Evolutionary conservation across 1,140 invertebrate genomes (phyloP).

Genomic region (Tetramorium alpestre): DNA sequence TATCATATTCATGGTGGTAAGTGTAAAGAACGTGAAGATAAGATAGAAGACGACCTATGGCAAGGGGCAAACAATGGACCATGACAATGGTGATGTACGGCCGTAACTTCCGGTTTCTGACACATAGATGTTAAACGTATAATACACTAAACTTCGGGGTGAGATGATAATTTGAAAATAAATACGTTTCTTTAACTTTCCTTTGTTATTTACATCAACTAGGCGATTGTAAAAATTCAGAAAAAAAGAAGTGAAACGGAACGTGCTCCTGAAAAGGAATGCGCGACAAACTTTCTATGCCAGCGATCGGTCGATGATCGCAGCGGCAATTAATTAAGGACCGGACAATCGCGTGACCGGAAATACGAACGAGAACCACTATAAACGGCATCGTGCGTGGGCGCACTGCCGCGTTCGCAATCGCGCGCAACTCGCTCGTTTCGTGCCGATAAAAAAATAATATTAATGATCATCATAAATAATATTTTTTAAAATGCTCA

Average conservation of each 20-base stretch:
- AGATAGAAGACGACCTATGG: constrained; percentile 69
- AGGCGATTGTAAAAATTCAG: neutral
- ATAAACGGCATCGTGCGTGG: constrained; percentile 43
- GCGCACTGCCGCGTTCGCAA: constrained; percentile 55
- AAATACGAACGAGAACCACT: constrained; percentile 62
- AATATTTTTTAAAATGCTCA: neutral
- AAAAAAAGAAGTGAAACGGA: neutral
- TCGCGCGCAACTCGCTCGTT: constrained; percentile 40
- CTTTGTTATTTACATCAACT: neutral
- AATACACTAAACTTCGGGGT: neutral
- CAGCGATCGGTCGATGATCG: neutral
- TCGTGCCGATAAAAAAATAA: neutral
- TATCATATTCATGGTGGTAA: constrained; percentile 22
- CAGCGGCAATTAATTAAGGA: constrained; percentile 60
- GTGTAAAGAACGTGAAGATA: constrained; percentile 63
- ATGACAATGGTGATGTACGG: constrained; percentile 51
- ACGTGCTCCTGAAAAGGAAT: neutral
- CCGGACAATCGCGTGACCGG: constrained; percentile 69
- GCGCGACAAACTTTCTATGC: neutral
- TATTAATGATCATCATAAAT: neutral
- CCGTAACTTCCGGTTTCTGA: constrained; percentile 66
- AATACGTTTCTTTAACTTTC: constrained; percentile 2
- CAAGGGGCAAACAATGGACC: constrained; percentile 63
- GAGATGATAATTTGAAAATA: constrained; percentile 38
- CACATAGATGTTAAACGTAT: constrained; percentile 47